A percentile compares a stretch with the other conserved stretches of the same genome.
These are phyloP conservation scores for Collichthys lucidus DNA, from an alignment of 2,113 vertebrate genomes.

Conservation along the genomic window DNA sequence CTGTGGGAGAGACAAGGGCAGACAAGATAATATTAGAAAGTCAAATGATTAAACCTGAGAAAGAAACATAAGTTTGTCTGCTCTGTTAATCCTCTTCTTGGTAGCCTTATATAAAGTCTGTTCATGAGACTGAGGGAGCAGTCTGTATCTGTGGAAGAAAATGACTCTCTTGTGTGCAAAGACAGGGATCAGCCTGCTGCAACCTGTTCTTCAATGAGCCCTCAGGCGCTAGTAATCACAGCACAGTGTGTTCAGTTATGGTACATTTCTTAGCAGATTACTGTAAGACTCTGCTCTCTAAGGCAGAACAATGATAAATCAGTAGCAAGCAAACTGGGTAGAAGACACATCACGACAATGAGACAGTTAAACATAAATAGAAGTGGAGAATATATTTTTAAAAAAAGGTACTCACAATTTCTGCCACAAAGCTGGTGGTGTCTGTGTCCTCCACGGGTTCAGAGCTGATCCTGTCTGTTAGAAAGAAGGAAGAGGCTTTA, in stretches of 20 bases:
- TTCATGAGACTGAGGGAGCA: slow-evolving; percentile 15
- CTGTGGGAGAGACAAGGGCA: slow-evolving; percentile 78
- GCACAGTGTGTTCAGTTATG: slow-evolving; percentile 52
- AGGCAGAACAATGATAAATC: slow-evolving; percentile 44
- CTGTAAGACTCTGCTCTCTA: slow-evolving; percentile 24
- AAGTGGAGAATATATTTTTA: not conserved
- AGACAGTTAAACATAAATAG: not conserved
- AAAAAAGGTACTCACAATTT: slow-evolving; percentile 82
- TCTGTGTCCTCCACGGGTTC: slow-evolving; percentile 96
- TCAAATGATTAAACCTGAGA: slow-evolving; percentile 14
- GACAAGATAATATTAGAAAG: slow-evolving; percentile 35
- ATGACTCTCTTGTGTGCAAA: slow-evolving; percentile 38
- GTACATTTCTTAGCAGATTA: slow-evolving; percentile 61
- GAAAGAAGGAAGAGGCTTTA: slow-evolving; percentile 24
- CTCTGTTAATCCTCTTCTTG: slow-evolving; percentile 8
- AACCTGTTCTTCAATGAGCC: slow-evolving; percentile 65
- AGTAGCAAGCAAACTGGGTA: slow-evolving; percentile 28
- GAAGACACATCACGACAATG: slow-evolving; percentile 27
- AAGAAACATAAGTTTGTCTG: not conserved
- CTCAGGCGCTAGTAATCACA: slow-evolving; percentile 44
- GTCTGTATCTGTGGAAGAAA: slow-evolving; percentile 41
- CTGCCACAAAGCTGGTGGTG: slow-evolving; percentile 91
- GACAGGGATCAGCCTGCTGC: slow-evolving; percentile 55
- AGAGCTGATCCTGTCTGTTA: slow-evolving; percentile 84
- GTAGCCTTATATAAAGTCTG: slow-evolving; percentile 3